Conservation (phyloP, 2,113 vertebrate genomes). For the Smithornis capensis region DNA sequence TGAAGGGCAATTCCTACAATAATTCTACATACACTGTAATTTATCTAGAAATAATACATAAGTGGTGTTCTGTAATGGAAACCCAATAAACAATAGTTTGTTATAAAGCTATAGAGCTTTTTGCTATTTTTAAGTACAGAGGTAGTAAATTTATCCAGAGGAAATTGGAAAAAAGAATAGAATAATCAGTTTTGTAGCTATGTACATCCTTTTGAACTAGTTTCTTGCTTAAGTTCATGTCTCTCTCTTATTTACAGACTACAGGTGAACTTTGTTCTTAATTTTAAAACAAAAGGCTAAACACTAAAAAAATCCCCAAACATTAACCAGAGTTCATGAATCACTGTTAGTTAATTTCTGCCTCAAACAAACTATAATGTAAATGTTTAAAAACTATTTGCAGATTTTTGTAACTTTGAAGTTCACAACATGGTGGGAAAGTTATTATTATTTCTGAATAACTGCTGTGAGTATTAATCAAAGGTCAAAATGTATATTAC, state of each 20-base stretch:
- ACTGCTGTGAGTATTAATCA: not conserved
- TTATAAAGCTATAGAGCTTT: not conserved
- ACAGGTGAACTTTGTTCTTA: not conserved
- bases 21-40: not conserved
- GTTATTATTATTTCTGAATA: not conserved
- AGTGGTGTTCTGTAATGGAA: not conserved
- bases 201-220: not conserved
- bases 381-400: not conserved
- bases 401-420: not conserved
- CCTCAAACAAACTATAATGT: not conserved
- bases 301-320: not conserved
- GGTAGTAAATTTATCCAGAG: not conserved
- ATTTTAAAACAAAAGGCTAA: not conserved
- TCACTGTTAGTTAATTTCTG: not conserved
- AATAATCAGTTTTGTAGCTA: not conserved
- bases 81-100: not conserved
- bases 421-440: not conserved
- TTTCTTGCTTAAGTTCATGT: not conserved
- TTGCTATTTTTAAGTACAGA: not conserved
- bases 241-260: not conserved
- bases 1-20: not conserved
- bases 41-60: not conserved
- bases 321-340: not conserved
- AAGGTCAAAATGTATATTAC: not conserved
- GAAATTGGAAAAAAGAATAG: not conserved